These are phyloP conservation scores for Diadema setosum DNA, from an alignment of 35 echinoderm and acorn worm genomes.

Conservation along the genomic window DNA sequence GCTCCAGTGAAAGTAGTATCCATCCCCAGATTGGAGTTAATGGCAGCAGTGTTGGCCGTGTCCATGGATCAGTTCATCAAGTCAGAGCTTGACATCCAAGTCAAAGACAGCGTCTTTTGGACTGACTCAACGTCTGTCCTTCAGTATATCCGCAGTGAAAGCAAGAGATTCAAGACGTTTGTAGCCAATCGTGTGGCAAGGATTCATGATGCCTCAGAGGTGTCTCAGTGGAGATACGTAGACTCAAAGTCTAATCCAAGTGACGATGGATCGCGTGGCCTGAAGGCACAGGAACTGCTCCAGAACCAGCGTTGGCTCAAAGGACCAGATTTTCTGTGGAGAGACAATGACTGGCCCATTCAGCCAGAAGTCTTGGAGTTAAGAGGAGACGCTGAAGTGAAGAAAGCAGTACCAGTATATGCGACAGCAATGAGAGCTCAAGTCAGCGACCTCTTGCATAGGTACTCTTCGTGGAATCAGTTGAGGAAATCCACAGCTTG, in stretches of 20 bases:
- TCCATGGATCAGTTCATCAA: neutral
- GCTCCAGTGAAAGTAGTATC: conserved; percentile 18
- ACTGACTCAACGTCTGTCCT: conserved; percentile 65
- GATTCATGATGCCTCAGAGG: neutral
- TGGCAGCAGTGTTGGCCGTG: conserved; percentile 4
- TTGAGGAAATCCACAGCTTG: conserved; percentile 5
- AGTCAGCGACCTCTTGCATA: neutral
- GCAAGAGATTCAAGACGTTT: conserved; percentile 35
- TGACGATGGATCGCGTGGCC: conserved; percentile 45
- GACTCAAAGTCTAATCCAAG: conserved; percentile 36
- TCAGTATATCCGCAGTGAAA: conserved; percentile 30
- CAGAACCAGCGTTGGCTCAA: conserved; percentile 15
- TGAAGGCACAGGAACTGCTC: neutral
- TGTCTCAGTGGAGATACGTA: conserved; percentile 48
- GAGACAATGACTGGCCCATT: neutral
- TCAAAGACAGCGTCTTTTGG: conserved; percentile 19
- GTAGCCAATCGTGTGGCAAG: conserved; percentile 17
- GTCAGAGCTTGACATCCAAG: neutral
- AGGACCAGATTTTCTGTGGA: conserved; percentile 33
- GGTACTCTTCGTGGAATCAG: neutral
- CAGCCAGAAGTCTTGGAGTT: neutral
- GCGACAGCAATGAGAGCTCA: neutral
- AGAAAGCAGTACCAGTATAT: neutral
- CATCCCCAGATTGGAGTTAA: conserved; percentile 50
- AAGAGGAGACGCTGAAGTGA: conserved; percentile 15